These are phyloP conservation scores for Pygoscelis adeliae DNA, from an alignment of 2,113 vertebrate genomes.

Conservation along the genomic window DNA sequence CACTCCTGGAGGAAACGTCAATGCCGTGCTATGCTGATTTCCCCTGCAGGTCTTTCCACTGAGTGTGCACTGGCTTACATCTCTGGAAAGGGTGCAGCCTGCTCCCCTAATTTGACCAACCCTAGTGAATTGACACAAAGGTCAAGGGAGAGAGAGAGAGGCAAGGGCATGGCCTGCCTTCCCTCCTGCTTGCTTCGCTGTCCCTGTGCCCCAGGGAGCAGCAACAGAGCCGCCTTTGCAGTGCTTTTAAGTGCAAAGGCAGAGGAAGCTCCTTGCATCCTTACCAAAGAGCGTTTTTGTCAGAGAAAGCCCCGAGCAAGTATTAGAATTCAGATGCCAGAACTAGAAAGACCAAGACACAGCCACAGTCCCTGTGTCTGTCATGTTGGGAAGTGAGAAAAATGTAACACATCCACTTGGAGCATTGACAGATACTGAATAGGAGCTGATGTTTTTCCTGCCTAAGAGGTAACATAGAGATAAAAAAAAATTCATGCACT, in stretches of 20 bases:
- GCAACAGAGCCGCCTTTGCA: background rate
- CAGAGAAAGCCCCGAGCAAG: conserved; percentile 25
- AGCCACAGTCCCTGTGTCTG: conserved; percentile 52
- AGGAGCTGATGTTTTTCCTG: conserved; percentile 30
- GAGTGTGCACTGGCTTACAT: background rate
- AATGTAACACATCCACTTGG: conserved; percentile 61
- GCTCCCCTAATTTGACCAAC: background rate
- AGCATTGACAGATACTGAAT: conserved; percentile 44
- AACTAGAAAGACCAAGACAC: conserved; percentile 56
- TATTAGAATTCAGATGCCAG: conserved; percentile 56
- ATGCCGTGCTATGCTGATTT: rapidly evolving
- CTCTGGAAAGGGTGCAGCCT: background rate
- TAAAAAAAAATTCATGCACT: background rate
- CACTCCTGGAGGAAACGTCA: rapidly evolving
- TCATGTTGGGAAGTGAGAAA: conserved; percentile 59
- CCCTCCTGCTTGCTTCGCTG: background rate
- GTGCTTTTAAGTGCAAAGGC: background rate
- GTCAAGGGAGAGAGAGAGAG: background rate
- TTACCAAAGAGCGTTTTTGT: background rate
- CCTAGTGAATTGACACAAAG: background rate
- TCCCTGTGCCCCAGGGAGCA: background rate
- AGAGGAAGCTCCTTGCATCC: background rate
- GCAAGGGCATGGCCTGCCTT: background rate
- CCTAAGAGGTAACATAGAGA: conserved; percentile 12
- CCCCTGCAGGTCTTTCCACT: background rate